A percentile compares a stretch with the other conserved stretches of the same genome.
These are phyloP conservation scores for Chymomyza amoena DNA, from an alignment of 2,888 invertebrate species.

Conservation along the genomic window DNA sequence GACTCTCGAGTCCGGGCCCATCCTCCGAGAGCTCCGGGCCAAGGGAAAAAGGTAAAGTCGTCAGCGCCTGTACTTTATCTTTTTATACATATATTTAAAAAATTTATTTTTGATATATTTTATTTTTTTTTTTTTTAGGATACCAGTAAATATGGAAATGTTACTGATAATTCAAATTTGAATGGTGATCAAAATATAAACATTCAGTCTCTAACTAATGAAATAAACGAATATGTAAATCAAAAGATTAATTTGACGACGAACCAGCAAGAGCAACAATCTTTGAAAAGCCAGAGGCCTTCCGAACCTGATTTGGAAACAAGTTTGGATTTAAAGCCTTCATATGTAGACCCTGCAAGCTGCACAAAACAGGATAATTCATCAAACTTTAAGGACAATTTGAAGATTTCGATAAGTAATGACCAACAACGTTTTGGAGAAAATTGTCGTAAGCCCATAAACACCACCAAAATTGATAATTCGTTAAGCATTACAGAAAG, in stretches of 20 bases:
- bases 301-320: not conserved
- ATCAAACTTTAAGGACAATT: not conserved
- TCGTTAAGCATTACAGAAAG: not conserved
- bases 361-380: not conserved
- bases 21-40: too few species aligned
- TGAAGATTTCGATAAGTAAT: not conserved
- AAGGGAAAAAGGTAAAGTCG: too few species aligned
- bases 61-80: too few species aligned
- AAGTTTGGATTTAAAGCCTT: not conserved
- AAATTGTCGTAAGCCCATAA: not conserved
- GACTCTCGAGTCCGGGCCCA: too few species aligned
- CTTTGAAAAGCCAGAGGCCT: not conserved
- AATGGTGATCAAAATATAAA: constrained; percentile 30
- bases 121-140: not conserved
- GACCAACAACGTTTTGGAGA: not conserved
- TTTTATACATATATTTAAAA: too few species aligned
- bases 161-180: not conserved
- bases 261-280: not conserved
- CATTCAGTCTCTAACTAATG: constrained; percentile 51
- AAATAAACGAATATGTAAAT: constrained; percentile 61
- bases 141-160: not conserved
- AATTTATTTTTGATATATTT: not conserved
- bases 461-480: not conserved
- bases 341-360: not conserved
- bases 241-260: constrained; percentile 18